A percentile compares a stretch with the other conserved stretches of the same genome.
phyloP scores from a whole-genome alignment of 2,797 vertebrate species.

The Benthosema pterotum region DNA sequence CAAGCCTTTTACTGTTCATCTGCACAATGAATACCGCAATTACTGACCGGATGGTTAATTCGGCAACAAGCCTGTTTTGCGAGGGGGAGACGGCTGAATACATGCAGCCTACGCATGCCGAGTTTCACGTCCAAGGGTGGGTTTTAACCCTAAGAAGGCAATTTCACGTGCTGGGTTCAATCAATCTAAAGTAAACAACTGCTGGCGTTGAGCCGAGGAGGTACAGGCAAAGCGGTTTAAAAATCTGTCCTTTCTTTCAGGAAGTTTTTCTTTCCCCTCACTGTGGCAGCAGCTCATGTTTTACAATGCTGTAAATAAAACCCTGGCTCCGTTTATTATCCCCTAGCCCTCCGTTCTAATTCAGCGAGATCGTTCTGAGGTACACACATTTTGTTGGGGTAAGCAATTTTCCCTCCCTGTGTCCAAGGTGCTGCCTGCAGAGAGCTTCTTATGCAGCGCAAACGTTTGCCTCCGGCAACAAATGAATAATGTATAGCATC shows the following conservation, averaged over 20 bases:
- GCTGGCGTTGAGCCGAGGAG: conserved; percentile 34
- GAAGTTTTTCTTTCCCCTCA: conserved; percentile 26
- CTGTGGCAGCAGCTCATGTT: conserved; percentile 32
- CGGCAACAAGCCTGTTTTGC: conserved; percentile 30
- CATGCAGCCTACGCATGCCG: conserved; percentile 22
- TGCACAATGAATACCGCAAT: conserved; percentile 67
- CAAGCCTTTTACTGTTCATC: conserved; percentile 70
- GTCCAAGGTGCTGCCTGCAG: conserved; percentile 50
- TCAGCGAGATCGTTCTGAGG: conserved; percentile 40
- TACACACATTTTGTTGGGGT: conserved; percentile 41
- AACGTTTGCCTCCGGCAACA: conserved; percentile 62
- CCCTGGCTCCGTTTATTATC: conserved; percentile 34
- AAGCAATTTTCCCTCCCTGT: conserved; percentile 47
- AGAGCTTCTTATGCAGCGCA: conserved; percentile 50
- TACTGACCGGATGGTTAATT: conserved; percentile 65
- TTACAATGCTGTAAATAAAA: conserved; percentile 49
- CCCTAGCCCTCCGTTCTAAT: conserved; percentile 39
- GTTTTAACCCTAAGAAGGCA: conserved; percentile 41
- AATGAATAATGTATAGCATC: conserved; percentile 71
- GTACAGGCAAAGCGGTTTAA: conserved; percentile 33
- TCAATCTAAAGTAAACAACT: conserved; percentile 41
- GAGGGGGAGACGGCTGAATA: conserved; percentile 49
- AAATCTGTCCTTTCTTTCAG: conserved; percentile 35
- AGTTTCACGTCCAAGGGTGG: conserved; percentile 39
- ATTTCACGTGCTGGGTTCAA: conserved; percentile 33